Percentiles rank a stretch among this genome's conserved stretches.
These are phyloP conservation scores for Tragulus kanchil DNA, from an alignment of 2,113 vertebrate species.

Conservation along the genomic window DNA sequence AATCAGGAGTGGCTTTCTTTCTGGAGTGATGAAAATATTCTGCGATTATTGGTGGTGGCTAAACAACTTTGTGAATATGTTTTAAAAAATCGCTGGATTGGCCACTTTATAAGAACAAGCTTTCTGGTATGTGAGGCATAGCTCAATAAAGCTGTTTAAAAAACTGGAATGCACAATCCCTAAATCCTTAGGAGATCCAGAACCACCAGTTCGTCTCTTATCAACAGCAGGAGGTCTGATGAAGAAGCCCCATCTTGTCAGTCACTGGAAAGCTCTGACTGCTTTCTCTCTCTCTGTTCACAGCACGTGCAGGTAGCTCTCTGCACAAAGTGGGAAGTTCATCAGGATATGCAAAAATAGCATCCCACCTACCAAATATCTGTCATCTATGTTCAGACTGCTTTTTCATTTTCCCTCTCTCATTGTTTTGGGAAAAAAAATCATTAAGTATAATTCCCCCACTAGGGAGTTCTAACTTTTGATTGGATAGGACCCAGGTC, in stretches of 20 bases:
- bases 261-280: not conserved
- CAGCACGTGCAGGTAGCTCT: not conserved
- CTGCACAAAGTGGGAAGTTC: not conserved
- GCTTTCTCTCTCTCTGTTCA: not conserved
- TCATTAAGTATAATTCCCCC: slow-evolving; percentile 50
- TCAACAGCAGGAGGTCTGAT: not conserved
- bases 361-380: not conserved
- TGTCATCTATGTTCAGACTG: not conserved
- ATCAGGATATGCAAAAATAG: slow-evolving; percentile 60
- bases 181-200: not conserved
- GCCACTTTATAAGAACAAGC: not conserved
- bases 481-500: not conserved
- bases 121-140: not conserved
- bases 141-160: not conserved
- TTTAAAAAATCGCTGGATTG: not conserved
- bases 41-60: not conserved
- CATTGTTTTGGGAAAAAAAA: not conserved
- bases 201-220: not conserved
- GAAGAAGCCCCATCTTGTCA: not conserved
- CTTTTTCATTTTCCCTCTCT: not conserved
- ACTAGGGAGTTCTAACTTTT: not conserved
- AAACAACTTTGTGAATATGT: not conserved
- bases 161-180: not conserved
- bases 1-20: not conserved
- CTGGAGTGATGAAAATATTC: not conserved